Conservation (phyloP, 2,113 vertebrate genomes). For the Ciconia maguari region DNA sequence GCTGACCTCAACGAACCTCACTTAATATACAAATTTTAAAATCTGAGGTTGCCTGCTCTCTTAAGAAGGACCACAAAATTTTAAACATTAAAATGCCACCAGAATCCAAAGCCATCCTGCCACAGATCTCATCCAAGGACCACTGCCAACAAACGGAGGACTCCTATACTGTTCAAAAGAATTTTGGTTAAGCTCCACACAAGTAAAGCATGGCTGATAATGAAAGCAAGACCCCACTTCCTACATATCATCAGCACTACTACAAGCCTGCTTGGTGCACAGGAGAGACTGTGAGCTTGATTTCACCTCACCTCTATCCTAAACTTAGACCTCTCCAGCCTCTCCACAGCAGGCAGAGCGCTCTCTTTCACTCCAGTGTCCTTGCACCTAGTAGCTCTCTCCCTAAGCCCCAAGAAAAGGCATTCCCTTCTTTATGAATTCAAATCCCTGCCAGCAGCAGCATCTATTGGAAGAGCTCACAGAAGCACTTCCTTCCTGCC, state of each 20-base stretch:
- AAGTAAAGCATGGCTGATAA: background rate
- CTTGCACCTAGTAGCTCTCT: background rate
- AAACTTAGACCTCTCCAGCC: background rate
- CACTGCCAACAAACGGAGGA: background rate
- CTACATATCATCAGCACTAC: background rate
- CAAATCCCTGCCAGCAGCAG: background rate
- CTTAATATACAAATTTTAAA: background rate
- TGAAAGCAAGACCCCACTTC: background rate
- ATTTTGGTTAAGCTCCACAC: background rate
- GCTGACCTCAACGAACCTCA: background rate
- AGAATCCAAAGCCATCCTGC: background rate
- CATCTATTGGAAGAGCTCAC: background rate
- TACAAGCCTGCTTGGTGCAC: rapidly evolving
- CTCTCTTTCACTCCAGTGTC: background rate
- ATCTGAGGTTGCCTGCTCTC: background rate
- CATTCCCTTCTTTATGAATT: background rate
- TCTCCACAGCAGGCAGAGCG: background rate
- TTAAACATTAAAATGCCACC: background rate
- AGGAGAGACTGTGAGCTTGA: background rate
- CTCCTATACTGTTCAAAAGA: background rate
- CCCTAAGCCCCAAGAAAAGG: background rate
- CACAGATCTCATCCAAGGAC: background rate
- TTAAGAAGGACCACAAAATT: background rate
- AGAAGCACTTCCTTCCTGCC: background rate
- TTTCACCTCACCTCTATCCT: background rate